phyloP scores from a whole-genome alignment of 1,140 invertebrate species.

The Anadara kagoshimensis region DNA sequence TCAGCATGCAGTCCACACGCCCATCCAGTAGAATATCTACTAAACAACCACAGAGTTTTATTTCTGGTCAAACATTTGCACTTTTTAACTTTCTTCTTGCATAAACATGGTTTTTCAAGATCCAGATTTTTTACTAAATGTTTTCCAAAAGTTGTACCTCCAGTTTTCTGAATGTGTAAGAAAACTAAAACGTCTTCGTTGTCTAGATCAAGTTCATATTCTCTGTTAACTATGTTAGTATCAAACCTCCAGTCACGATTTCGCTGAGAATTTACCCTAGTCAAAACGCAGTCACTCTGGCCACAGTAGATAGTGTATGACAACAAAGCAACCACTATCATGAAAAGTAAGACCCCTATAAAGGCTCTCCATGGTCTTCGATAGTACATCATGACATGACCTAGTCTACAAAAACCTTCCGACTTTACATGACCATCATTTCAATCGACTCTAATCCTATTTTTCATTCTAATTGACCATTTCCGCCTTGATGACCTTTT shows the following conservation, averaged over 20 bases:
- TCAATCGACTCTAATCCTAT: too few relatives aligned
- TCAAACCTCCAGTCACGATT: conserved; percentile 20
- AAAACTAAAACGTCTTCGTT: conserved; percentile 95
- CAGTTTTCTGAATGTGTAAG: conserved; percentile 98
- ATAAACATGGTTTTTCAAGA: conserved; percentile 76
- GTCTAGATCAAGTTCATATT: conserved; percentile 53
- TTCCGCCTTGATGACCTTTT: too few relatives aligned
- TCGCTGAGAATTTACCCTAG: neutral
- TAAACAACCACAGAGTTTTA: conserved; percentile 89
- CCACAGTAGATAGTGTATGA: neutral
- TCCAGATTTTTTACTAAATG: conserved; percentile 96
- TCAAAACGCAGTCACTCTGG: conserved; percentile 1
- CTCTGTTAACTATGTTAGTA: conserved; percentile 25
- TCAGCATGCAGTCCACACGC: conserved; percentile 98
- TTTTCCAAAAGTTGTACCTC: conserved; percentile 92
- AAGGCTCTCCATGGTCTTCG: too few relatives aligned
- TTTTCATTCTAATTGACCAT: too few relatives aligned
- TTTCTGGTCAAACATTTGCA: conserved; percentile 67
- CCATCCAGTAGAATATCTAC: conserved; percentile 98
- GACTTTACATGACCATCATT: too few relatives aligned
- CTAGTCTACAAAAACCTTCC: too few relatives aligned
- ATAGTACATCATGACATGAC: too few relatives aligned
- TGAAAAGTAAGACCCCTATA: too few relatives aligned
- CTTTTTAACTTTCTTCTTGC: conserved; percentile 55
- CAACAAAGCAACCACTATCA: too few relatives aligned